Evolutionary conservation across 2,888 invertebrate genomes (phyloP), one percentile per base, ranked within the genome.

Genomic region (Odontocerum albicorne): DNA sequence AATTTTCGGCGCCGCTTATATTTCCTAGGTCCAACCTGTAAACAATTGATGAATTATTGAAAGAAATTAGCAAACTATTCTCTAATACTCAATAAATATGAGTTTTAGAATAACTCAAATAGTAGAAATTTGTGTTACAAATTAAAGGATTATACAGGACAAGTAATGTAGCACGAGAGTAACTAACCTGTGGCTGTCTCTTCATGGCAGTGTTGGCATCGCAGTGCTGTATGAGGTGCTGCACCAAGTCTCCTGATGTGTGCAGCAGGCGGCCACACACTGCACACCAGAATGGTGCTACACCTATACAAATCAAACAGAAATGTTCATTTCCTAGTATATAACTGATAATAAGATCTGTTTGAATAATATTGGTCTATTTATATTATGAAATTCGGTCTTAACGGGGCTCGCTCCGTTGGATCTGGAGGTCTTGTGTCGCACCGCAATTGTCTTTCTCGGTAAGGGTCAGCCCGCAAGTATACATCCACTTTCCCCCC

Each of bases 121-220:
- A 39, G 7, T 12, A 12, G 19, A 12, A n/a, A n/a, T n/a, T n/a
- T n/a, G n/a, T n/a, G n/a, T n/a, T n/a, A n/a, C n/a, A n/a, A n/a
- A n/a, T n/a, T n/a, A n/a, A n/a, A n/a, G n/a, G n/a, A n/a, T n/a
- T n/a, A n/a, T n/a, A n/a, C n/a, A n/a, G n/a, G n/a, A n/a, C n/a
- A n/a, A n/a, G n/a, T n/a, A n/a, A n/a, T n/a, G n/a, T n/a, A n/a
- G 15, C 7, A 13, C 20, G 13, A 13, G 16, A 2, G 10, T 15
- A 10, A 64, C 67, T 67, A 61, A 82, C 83, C 71, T 81, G 86
- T 0, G 90, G 90, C 64, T 88, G 88, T 39, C 90, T 73, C 64
- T 87, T 87, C 71, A 88, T 77, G 1, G 90, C 91, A 0, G 92
- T 92, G 67, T 92, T 92, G 62, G 87, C 85, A 69, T 92, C 92